These are phyloP conservation scores for Pelvicachromis taeniatus DNA, from an alignment of 2,113 vertebrate genomes.

Conservation along the genomic window DNA sequence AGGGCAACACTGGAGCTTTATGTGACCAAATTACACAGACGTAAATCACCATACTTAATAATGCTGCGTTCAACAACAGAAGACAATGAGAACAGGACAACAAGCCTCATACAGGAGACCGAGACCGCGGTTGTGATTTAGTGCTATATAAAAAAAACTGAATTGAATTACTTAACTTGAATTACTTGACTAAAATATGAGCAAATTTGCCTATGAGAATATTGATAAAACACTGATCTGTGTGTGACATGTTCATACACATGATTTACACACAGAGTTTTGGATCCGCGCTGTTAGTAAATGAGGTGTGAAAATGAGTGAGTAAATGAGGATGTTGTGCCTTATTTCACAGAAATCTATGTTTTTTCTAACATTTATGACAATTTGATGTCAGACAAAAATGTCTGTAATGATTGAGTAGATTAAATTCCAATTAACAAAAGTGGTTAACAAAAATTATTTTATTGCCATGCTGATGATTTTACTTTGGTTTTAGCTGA, in stretches of 20 bases:
- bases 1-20: conserved; percentile 11
- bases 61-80: not conserved
- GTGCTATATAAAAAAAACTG: not conserved
- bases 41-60: not conserved
- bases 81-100: not conserved
- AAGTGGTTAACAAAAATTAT: not conserved
- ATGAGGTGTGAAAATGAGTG: not conserved
- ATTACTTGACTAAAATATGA: not conserved
- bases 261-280: not conserved
- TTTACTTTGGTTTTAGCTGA: not conserved
- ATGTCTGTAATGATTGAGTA: not conserved
- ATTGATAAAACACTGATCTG: not conserved
- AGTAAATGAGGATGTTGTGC: not conserved
- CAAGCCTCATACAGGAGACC: not conserved
- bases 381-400: not conserved
- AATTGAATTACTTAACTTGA: not conserved
- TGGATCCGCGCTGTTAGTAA: not conserved
- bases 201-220: not conserved
- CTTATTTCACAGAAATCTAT: not conserved
- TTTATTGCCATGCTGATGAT: not conserved
- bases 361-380: not conserved
- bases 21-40: not conserved
- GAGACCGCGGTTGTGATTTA: not conserved
- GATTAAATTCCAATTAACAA: not conserved
- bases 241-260: not conserved